Base-by-base conservation (phyloP, 1,140 invertebrate species). In the Panagrolaimus sp. region DNA sequence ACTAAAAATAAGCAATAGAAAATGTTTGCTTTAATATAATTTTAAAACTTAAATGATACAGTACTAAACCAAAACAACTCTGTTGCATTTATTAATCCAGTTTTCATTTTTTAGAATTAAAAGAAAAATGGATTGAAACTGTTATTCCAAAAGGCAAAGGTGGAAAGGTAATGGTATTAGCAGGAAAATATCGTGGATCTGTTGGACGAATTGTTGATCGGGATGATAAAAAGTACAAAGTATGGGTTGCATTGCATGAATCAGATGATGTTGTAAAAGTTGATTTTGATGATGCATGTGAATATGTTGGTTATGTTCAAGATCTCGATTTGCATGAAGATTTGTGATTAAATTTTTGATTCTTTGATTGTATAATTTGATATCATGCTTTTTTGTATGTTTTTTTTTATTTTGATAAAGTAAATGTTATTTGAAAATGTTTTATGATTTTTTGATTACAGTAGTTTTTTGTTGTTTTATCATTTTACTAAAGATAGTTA, bases 201-300 rank as follows among this genome's bases (percentile, higher is more conserved):
- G 48, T 43, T 32, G 67, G 67, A 43, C 4, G 21, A 21, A n/a
- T 69, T 26, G 52, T 67, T 14, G 67, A 64, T 15, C 24, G 43
- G 9, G 67, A 69, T 43, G 44, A 69, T 15, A 15, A 46, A 46
- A 15, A 26, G 6, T 63, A 69, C 32, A 43, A 26, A 21, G 9
- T 69, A 45, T 43, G 46, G 43, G 55, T 69, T 14, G 17, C 64
- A 1, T 6, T 69, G 14, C 10, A 12, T 24, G 67, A 46, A 65
- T 28, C 43, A n/a, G 43, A 65, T 38, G 52, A 69, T 32, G 52
- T 43, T 15, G 46, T 69, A 12, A 64, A 69, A 28, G 67, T 47
- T 5, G 28, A 69, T 15, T 69, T 69, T 45, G 67, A 69, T 48
- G 67, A 69, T 69, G 67, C 46, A 5, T 69, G 67, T 65, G 67